Evolutionary conservation across 2,888 invertebrate species (phyloP).

Genomic region (Cecidostiba fungosa): DNA sequence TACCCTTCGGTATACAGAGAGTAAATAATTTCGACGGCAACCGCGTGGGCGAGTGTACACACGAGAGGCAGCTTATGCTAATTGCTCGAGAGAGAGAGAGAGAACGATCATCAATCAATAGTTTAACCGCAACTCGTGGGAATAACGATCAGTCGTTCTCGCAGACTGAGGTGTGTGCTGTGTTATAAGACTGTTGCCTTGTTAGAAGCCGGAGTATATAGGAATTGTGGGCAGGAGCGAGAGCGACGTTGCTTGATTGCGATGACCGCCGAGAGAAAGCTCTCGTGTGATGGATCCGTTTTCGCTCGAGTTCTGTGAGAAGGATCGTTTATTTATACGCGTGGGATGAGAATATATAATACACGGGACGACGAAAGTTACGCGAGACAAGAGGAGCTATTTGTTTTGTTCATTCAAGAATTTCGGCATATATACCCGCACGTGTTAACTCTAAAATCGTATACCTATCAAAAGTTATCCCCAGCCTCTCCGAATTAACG

Average conservation of each 20-base stretch:
- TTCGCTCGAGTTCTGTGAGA: no score
- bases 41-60: slow-evolving; percentile 67
- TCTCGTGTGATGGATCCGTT: not conserved
- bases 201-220: not conserved
- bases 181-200: not conserved
- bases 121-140: not conserved
- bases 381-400: no score
- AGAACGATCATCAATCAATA: slow-evolving; percentile 44
- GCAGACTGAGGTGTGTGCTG: not conserved
- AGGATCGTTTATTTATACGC: no score
- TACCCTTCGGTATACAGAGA: no score
- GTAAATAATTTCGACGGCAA: slow-evolving; percentile 63
- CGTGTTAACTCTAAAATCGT: no score
- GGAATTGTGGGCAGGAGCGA: not conserved
- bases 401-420: no score
- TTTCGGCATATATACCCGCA: no score
- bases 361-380: no score
- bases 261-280: not conserved
- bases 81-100: slow-evolving; percentile 60
- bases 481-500: not conserved
- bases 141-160: not conserved
- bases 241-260: not conserved
- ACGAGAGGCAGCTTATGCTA: slow-evolving; percentile 68
- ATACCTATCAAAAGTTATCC: no score
- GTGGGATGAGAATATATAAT: no score